Conservation (phyloP, 2,888 invertebrate species). For the Belgica antarctica region DNA sequence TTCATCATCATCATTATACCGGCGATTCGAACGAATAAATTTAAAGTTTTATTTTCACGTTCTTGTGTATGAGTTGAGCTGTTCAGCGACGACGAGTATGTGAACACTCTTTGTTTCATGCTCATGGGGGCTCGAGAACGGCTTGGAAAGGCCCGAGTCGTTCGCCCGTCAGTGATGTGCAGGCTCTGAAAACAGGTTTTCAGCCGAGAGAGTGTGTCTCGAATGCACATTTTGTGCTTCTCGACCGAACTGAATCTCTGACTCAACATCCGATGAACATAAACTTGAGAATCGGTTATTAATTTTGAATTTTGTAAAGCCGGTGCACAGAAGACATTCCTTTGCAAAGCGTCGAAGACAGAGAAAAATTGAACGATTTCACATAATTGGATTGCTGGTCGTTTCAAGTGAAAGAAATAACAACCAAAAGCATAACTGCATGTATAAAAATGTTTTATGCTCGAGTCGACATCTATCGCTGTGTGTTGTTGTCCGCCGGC, state of each 20-base stretch:
- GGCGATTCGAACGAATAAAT: conserved; percentile 44
- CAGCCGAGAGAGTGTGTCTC: neutral
- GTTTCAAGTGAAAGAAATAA: conserved; percentile 3
- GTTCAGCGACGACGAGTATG: conserved; percentile 22
- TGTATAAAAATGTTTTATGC: conserved; percentile 38
- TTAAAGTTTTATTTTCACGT: conserved; percentile 7
- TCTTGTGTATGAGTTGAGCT: conserved; percentile 36
- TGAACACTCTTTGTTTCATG: conserved; percentile 40
- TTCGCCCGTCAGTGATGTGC: conserved; percentile 37
- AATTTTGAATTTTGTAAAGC: neutral
- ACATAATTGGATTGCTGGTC: conserved; percentile 43
- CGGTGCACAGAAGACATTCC: conserved; percentile 17
- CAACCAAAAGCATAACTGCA: conserved; percentile 38
- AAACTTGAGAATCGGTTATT: conserved; percentile 10
- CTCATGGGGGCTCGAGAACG: conserved; percentile 8
- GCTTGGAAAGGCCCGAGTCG: too few species aligned
- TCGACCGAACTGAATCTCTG: conserved; percentile 13
- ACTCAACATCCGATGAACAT: neutral
- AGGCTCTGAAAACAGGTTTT: conserved; percentile 41
- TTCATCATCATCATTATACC: conserved; percentile 43
- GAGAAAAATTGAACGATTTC: conserved; percentile 37
- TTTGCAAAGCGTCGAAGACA: conserved; percentile 27
- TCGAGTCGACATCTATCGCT: conserved; percentile 1
- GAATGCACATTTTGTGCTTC: conserved; percentile 25
- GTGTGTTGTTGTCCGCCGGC: neutral